Conservation (phyloP, 2,113 vertebrate genomes). For the Campylomormyrus tamandua region DNA sequence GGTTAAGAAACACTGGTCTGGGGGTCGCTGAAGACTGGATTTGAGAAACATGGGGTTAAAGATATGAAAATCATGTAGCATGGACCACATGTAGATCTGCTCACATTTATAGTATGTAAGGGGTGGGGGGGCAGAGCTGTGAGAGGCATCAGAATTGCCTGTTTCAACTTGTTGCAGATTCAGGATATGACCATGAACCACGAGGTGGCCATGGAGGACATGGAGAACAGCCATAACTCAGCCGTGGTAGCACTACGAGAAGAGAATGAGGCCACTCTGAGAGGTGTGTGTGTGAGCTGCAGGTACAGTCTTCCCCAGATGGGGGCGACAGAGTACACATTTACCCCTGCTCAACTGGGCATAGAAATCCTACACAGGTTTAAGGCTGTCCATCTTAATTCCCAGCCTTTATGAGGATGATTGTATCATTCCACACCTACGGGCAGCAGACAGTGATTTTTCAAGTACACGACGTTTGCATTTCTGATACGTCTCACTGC, state of each 20-base stretch:
- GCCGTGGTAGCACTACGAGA: constrained; percentile 74
- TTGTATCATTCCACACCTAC: background rate
- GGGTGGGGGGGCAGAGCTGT: background rate
- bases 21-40: background rate
- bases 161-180: constrained; percentile 58
- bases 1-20: too few species aligned
- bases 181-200: constrained; percentile 77
- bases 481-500: background rate
- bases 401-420: background rate
- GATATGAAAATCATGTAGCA: background rate
- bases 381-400: background rate
- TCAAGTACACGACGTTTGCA: background rate
- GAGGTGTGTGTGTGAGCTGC: constrained; percentile 58
- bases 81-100: background rate
- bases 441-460: background rate
- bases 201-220: constrained; percentile 66
- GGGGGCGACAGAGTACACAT: background rate
- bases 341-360: background rate
- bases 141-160: background rate
- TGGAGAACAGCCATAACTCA: constrained; percentile 74
- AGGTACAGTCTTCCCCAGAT: background rate
- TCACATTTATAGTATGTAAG: background rate
- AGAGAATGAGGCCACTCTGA: constrained; percentile 78
- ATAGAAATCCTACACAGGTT: background rate
- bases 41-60: background rate